Percentiles rank a stretch among this genome's conserved stretches.
Evolutionary conservation across 2,797 vertebrate genomes (phyloP).

Genomic region (Spatula clypeata): DNA sequence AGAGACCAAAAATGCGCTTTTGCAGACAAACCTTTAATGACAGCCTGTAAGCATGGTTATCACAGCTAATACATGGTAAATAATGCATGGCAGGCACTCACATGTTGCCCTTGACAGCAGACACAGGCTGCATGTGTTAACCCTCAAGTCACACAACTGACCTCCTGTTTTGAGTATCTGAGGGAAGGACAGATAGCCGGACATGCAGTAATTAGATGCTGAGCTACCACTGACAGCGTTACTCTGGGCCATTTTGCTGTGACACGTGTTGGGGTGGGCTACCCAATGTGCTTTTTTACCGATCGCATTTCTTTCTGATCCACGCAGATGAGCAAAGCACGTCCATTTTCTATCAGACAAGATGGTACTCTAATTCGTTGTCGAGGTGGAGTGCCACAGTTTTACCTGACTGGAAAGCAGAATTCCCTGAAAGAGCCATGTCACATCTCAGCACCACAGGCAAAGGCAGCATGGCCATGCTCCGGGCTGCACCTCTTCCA

Average conservation of each 20-base stretch:
- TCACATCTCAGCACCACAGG: background rate
- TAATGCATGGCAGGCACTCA: background rate
- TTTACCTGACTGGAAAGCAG: background rate
- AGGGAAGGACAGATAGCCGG: background rate
- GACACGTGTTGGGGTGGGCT: background rate
- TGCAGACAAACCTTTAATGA: background rate
- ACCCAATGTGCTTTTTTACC: fast-evolving
- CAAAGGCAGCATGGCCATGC: background rate
- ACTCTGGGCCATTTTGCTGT: fast-evolving
- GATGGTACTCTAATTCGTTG: background rate
- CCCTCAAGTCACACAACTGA: background rate
- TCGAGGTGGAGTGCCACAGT: background rate
- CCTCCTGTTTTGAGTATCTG: background rate
- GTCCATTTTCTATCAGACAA: background rate
- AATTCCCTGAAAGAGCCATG: background rate
- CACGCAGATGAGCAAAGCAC: fast-evolving
- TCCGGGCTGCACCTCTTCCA: background rate
- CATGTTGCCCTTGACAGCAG: fast-evolving
- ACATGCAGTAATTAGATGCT: fast-evolving
- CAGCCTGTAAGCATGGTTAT: background rate
- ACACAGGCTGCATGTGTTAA: background rate
- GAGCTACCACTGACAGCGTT: fast-evolving
- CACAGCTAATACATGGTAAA: background rate
- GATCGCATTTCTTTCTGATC: background rate
- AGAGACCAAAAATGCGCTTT: background rate